phyloP scores from a whole-genome alignment of 2,888 invertebrate genomes.

The Belgica antarctica region DNA sequence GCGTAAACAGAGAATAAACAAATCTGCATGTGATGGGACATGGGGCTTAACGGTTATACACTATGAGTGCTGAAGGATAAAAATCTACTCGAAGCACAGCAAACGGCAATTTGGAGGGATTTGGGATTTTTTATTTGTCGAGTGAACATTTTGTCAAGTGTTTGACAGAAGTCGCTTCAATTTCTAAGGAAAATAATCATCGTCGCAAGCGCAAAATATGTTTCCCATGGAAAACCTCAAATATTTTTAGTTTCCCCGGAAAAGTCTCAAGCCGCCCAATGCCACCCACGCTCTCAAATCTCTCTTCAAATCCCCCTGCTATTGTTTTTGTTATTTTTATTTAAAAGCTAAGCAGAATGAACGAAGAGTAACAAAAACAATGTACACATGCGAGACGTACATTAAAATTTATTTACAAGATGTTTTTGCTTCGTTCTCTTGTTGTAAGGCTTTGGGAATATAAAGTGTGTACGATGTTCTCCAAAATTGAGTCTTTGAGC shows the following conservation, averaged over 20 bases:
- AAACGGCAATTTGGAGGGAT: conserved; percentile 25
- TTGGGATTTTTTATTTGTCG: conserved; percentile 10
- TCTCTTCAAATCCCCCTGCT: neutral
- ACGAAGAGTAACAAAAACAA: neutral
- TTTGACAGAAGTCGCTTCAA: neutral
- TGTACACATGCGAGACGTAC: conserved; percentile 33
- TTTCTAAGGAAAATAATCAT: too few relatives aligned
- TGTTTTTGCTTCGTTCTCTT: conserved; percentile 17
- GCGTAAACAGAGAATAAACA: neutral
- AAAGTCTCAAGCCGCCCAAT: neutral
- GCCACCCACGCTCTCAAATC: too few relatives aligned
- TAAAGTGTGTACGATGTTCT: neutral
- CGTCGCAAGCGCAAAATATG: too few relatives aligned
- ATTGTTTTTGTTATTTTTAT: neutral
- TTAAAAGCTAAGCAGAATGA: neutral
- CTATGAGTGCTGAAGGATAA: neutral
- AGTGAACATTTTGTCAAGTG: neutral
- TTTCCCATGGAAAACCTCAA: too few relatives aligned
- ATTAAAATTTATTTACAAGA: conserved; percentile 41
- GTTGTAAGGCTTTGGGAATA: conserved; percentile 12
- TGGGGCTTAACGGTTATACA: too few relatives aligned
- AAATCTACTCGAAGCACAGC: neutral
- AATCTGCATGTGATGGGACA: conserved; percentile 3
- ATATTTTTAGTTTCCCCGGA: neutral
- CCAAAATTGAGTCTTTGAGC: conserved; percentile 4